A percentile compares a stretch with the other conserved stretches of the same genome.
Evolutionary conservation across 2,797 vertebrate genomes (phyloP).

Genomic region (Podargus strigoides): DNA sequence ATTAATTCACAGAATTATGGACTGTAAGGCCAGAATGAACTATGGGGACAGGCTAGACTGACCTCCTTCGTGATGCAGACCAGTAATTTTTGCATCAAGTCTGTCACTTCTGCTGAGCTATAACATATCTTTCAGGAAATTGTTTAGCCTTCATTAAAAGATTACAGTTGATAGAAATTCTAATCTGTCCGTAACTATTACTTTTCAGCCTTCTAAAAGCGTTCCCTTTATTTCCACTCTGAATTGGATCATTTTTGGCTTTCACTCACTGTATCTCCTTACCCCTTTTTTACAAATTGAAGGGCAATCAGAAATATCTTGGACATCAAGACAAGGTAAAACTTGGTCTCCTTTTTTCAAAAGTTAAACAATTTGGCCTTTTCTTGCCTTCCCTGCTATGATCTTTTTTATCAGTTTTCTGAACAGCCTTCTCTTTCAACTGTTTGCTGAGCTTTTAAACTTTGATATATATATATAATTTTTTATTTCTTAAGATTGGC

Average conservation of each 20-base stretch:
- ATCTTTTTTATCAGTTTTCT: neutral
- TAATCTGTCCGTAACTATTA: neutral
- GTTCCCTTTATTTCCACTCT: neutral
- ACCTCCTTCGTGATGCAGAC: neutral
- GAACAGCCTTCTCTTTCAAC: neutral
- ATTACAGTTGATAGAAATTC: neutral
- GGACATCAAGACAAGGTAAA: neutral
- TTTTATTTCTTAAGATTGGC: neutral
- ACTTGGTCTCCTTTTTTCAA: neutral
- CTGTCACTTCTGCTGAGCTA: neutral
- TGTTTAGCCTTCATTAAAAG: constrained; percentile 21
- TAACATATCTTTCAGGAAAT: neutral
- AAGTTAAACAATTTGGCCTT: neutral
- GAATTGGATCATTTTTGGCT: neutral
- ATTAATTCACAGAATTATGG: neutral
- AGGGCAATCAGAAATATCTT: neutral
- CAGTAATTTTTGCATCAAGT: constrained; percentile 9
- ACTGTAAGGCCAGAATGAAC: neutral
- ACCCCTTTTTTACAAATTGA: neutral
- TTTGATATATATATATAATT: no score
- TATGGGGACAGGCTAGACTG: neutral
- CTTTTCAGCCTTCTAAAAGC: neutral
- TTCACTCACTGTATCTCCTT: neutral
- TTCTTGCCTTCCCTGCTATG: neutral
- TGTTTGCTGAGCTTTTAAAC: neutral